These are phyloP conservation scores for Zapornia atra DNA, from an alignment of 2,113 vertebrate genomes.

Conservation along the genomic window DNA sequence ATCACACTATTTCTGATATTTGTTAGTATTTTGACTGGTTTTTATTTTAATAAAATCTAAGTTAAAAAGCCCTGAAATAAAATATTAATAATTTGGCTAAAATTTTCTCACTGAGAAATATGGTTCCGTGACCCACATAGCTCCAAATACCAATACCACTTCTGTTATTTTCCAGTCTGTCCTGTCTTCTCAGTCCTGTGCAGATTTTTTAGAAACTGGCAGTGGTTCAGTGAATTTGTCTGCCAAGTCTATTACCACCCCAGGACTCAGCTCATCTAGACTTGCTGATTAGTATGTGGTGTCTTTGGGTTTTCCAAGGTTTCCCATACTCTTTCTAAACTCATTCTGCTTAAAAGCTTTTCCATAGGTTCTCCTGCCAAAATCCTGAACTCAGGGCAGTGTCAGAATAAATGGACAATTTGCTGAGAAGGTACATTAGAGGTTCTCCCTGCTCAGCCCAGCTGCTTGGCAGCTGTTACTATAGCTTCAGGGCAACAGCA, in stretches of 20 bases:
- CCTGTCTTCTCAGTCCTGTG: not conserved
- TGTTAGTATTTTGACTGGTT: not conserved
- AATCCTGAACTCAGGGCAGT: not conserved
- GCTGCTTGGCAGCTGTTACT: conserved; percentile 27
- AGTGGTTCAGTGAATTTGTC: not conserved
- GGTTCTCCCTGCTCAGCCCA: conserved; percentile 20
- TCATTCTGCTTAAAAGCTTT: not conserved
- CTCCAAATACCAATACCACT: not conserved
- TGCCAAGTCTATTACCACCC: conserved; percentile 14
- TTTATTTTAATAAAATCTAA: not conserved
- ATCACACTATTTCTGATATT: not conserved
- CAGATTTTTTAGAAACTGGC: conserved; percentile 32
- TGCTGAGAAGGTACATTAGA: conserved; percentile 12
- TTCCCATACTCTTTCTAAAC: not conserved
- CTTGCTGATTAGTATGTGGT: not conserved
- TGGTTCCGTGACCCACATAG: not conserved
- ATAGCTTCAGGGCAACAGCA: conserved; percentile 3
- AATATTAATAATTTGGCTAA: not conserved
- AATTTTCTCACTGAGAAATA: not conserved
- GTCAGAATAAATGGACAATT: conserved; percentile 26
- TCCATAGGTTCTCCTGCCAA: conserved; percentile 2
- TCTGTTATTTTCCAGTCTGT: not conserved
- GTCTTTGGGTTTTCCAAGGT: conserved; percentile 8
- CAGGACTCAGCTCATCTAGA: conserved; percentile 3
- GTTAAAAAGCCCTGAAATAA: not conserved